phyloP scores from a whole-genome alignment of 2,113 vertebrate genomes.

The Bubalus kerabau region DNA sequence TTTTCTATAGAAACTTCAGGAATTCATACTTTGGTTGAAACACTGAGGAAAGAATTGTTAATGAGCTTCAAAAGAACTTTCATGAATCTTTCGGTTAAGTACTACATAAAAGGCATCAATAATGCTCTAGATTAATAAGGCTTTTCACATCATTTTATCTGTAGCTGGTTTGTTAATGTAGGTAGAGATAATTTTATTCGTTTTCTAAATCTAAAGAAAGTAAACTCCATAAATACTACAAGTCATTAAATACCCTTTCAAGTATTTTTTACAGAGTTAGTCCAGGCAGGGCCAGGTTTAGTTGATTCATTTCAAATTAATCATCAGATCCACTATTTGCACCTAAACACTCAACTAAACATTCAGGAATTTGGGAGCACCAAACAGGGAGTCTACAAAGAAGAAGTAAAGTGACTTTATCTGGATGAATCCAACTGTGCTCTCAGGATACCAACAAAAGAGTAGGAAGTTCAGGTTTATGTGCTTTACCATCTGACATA shows the following conservation, averaged over 20 bases:
- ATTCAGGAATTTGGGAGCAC: not conserved
- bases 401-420: not conserved
- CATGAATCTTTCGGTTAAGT: constrained; percentile 3
- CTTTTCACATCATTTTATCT: not conserved
- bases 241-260: not conserved
- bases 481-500: not conserved
- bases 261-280: constrained; percentile 14
- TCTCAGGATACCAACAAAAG: not conserved
- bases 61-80: not conserved
- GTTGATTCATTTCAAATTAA: constrained; percentile 11
- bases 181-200: not conserved
- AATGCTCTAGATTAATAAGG: not conserved
- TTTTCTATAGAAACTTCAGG: not conserved
- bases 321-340: not conserved
- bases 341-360: not conserved
- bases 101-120: not conserved
- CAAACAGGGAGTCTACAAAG: not conserved
- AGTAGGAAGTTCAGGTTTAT: not conserved
- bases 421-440: not conserved
- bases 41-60: constrained; percentile 15
- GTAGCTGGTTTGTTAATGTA: not conserved
- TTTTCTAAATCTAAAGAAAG: constrained; percentile 1
- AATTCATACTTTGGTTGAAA: not conserved
- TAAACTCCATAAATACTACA: not conserved
- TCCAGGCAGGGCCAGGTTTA: not conserved